phyloP scores from a whole-genome alignment of 2,797 vertebrate species.

The Salarias fasciatus region DNA sequence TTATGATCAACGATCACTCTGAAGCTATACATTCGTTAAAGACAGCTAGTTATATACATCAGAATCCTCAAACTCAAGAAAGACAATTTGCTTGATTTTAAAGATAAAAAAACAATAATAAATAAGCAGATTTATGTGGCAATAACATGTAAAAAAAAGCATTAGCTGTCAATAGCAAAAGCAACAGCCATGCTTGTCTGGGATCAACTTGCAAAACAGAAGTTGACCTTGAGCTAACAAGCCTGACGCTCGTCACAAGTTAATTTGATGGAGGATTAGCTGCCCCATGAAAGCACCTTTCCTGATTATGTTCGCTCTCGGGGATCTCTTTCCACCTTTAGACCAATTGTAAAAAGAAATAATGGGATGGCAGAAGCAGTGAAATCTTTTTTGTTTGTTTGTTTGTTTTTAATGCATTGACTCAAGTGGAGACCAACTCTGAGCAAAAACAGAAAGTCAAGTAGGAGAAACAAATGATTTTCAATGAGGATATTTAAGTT shows the following conservation, averaged over 20 bases:
- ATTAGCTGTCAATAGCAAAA: too few relatives aligned
- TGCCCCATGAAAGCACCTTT: constrained; percentile 42
- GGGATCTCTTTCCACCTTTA: constrained; percentile 20
- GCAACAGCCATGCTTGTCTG: too few relatives aligned
- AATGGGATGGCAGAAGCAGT: constrained; percentile 3
- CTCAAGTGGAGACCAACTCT: too few relatives aligned
- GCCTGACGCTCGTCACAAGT: constrained; percentile 7
- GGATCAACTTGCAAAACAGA: not conserved
- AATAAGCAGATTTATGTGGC: too few relatives aligned
- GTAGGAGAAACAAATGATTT: too few relatives aligned
- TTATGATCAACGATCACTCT: not conserved
- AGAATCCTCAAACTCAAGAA: not conserved
- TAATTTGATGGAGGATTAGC: constrained; percentile 52
- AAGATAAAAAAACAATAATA: too few relatives aligned
- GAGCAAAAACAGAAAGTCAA: too few relatives aligned
- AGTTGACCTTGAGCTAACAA: constrained; percentile 6
- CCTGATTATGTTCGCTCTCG: constrained; percentile 42
- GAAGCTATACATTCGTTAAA: not conserved
- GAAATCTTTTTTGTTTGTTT: constrained; percentile 3
- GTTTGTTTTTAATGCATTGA: too few relatives aligned
- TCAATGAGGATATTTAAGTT: too few relatives aligned
- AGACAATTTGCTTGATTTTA: too few relatives aligned
- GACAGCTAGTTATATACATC: not conserved
- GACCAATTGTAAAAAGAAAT: not conserved
- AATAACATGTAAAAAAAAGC: too few relatives aligned